Conservation (phyloP, 2,797 vertebrate species). For the Passerculus sandwichensis region DNA sequence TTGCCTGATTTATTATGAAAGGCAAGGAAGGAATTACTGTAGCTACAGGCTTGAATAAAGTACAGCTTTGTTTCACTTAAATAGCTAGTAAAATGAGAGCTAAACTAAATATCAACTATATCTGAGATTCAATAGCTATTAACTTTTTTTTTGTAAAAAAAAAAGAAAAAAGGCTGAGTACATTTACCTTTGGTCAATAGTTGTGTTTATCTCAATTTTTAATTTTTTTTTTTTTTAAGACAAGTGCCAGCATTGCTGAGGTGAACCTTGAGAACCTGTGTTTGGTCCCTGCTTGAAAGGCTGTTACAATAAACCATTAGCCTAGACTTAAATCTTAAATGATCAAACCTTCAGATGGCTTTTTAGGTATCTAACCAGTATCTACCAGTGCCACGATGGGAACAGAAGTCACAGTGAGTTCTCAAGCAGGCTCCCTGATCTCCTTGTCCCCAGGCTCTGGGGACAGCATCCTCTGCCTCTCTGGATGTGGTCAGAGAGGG, state of each 20-base stretch:
- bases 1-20: background rate
- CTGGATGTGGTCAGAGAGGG: background rate
- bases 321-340: background rate
- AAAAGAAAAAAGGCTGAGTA: background rate
- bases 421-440: background rate
- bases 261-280: background rate
- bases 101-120: background rate
- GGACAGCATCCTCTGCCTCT: background rate
- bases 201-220: background rate
- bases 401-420: background rate
- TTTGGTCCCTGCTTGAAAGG: background rate
- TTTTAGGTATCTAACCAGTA: background rate
- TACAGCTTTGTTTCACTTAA: background rate
- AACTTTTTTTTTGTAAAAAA: background rate
- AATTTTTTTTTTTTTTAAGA: background rate
- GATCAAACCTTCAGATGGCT: too few relatives aligned
- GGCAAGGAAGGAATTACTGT: background rate
- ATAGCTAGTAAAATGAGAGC: background rate
- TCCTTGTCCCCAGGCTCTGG: background rate
- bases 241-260: fast-evolving
- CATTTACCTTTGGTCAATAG: background rate
- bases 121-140: background rate
- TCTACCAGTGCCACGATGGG: fast-evolving
- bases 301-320: background rate
- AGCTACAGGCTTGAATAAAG: background rate